Evolutionary conservation across 2,797 vertebrate species (phyloP).

Genomic region (Dipus sagitta): DNA sequence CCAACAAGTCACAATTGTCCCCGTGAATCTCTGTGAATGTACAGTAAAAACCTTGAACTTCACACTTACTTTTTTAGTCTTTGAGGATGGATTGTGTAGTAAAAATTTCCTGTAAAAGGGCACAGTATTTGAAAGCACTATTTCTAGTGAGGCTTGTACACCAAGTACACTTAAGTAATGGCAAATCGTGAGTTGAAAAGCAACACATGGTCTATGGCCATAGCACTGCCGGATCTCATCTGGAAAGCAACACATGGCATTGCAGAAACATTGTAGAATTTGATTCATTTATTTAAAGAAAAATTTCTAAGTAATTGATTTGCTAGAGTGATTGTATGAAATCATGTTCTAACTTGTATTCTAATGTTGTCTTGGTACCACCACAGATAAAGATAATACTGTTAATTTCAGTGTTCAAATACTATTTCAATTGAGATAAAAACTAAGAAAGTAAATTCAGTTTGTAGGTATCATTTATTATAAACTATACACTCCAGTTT

Average conservation of each 20-base stretch:
- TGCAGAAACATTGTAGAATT: not conserved
- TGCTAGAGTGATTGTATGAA: not conserved
- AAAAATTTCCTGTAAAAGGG: not conserved
- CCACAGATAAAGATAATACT: not conserved
- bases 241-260: not conserved
- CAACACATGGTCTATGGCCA: not conserved
- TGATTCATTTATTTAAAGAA: constrained; percentile 21
- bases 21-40: not conserved
- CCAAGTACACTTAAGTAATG: not conserved
- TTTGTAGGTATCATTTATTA: not conserved
- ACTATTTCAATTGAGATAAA: not conserved
- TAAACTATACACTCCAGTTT: not conserved
- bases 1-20: not conserved
- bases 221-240: too few relatives aligned
- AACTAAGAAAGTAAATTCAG: not conserved
- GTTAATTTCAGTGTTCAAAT: constrained; percentile 2
- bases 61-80: not conserved
- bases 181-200: not conserved
- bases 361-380: not conserved
- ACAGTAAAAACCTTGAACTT: not conserved
- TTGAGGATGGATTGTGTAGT: not conserved
- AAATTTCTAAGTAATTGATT: not conserved
- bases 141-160: not conserved
- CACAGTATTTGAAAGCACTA: not conserved
- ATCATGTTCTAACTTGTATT: not conserved